These are phyloP conservation scores for Cryptomyrus ogoouensis DNA, from an alignment of 2,113 vertebrate genomes.

Conservation along the genomic window DNA sequence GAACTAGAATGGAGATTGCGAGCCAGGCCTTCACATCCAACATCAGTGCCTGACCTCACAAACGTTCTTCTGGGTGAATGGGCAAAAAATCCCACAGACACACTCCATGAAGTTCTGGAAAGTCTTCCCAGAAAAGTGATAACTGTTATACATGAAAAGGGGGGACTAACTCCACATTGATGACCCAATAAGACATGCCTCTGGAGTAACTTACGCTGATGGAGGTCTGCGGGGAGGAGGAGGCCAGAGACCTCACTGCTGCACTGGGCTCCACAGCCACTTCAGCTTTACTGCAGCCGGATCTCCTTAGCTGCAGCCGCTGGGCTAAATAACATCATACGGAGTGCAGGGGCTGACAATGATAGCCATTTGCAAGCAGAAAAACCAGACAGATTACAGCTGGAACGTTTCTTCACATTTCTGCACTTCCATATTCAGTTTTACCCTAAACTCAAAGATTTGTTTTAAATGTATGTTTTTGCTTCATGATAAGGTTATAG, in stretches of 20 bases:
- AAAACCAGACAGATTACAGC: background rate
- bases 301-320: conserved; percentile 53
- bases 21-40: background rate
- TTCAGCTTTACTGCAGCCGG: conserved; percentile 33
- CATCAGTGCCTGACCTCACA: background rate
- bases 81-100: background rate
- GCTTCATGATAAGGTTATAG: background rate
- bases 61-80: background rate
- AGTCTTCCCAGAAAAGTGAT: background rate
- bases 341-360: background rate
- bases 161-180: background rate
- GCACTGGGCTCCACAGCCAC: background rate
- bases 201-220: conserved; percentile 44
- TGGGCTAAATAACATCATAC: conserved; percentile 36
- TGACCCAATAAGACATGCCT: background rate
- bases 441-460: background rate
- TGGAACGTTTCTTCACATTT: background rate
- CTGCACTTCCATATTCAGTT: background rate
- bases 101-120: background rate
- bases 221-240: conserved; percentile 45
- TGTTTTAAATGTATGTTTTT: background rate
- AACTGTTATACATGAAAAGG: background rate
- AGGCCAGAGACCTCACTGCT: background rate
- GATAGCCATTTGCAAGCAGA: background rate
- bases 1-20: background rate